These are phyloP conservation scores for Fissipunctia ypsillon DNA, from an alignment of 2,888 invertebrate species.

Conservation along the genomic window DNA sequence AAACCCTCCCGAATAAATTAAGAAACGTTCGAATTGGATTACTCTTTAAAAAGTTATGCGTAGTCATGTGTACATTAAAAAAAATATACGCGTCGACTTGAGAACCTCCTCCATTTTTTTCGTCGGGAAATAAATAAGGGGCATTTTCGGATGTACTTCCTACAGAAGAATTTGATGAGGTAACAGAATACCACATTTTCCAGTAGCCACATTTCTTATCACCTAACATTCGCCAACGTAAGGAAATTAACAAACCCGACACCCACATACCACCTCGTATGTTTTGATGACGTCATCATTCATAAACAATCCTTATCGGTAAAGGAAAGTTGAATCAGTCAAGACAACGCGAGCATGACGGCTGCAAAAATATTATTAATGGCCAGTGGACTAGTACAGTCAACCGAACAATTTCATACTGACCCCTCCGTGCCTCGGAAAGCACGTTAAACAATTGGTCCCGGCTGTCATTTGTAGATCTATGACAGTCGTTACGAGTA, in stretches of 20 bases:
- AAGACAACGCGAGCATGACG: conserved; percentile 30
- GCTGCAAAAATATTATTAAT: neutral
- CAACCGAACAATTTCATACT: neutral
- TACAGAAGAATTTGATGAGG: neutral
- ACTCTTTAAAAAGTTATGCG: too few relatives aligned
- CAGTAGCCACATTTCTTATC: conserved; percentile 16
- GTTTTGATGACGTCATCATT: conserved; percentile 43
- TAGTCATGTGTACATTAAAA: too few relatives aligned
- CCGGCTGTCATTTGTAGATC: too few relatives aligned
- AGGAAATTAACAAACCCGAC: conserved; percentile 23
- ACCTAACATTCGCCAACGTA: neutral
- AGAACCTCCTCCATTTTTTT: too few relatives aligned
- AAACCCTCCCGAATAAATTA: too few relatives aligned
- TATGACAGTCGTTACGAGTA: too few relatives aligned
- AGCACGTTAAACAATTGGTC: too few relatives aligned
- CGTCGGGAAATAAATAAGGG: too few relatives aligned
- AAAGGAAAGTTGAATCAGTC: conserved; percentile 50
- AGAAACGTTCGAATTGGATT: too few relatives aligned
- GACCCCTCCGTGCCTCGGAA: neutral
- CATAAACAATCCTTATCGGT: conserved; percentile 52
- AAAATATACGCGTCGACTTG: too few relatives aligned
- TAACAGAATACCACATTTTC: neutral
- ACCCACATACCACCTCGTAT: conserved; percentile 28
- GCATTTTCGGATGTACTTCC: neutral
- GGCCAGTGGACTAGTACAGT: neutral